A percentile compares a stretch with the other conserved stretches of the same genome.
phyloP scores from a whole-genome alignment of 1,140 invertebrate genomes.

The Drosophila leontia region DNA sequence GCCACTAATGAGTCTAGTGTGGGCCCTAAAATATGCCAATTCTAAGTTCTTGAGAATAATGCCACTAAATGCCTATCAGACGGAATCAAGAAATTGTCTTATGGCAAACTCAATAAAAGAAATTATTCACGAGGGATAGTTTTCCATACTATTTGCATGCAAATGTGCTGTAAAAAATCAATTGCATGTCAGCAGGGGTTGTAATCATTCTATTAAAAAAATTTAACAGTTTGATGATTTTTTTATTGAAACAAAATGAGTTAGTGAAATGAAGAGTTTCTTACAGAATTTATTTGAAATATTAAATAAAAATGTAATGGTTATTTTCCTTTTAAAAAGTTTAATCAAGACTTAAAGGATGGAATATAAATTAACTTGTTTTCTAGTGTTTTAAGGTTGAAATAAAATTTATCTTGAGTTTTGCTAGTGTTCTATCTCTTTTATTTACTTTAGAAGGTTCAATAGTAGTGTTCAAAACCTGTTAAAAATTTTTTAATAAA shows the following conservation, averaged over 20 bases:
- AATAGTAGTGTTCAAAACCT: not conserved
- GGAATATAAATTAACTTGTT: not conserved
- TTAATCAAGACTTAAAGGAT: not conserved
- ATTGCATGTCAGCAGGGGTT: not conserved
- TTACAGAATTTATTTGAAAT: not conserved
- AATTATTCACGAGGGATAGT: constrained; percentile 14
- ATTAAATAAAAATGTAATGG: not conserved
- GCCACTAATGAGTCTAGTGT: constrained; percentile 18
- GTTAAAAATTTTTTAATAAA: not conserved
- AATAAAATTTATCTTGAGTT: not conserved
- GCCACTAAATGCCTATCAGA: constrained; percentile 6
- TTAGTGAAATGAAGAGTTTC: no score
- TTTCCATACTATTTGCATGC: constrained; percentile 3
- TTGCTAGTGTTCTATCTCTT: not conserved
- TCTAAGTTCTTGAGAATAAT: constrained; percentile 30
- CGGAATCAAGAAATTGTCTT: constrained; percentile 6
- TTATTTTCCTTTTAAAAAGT: no score
- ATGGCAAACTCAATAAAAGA: constrained; percentile 5
- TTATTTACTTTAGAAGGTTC: not conserved
- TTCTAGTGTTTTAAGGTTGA: not conserved
- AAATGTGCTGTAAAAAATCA: not conserved
- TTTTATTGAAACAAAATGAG: constrained; percentile 2
- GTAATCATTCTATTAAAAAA: not conserved
- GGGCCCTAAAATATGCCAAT: constrained; percentile 1
- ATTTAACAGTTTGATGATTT: not conserved